phyloP scores from a whole-genome alignment of 2,797 vertebrate genomes.

The Urosaurus nigricauda region DNA sequence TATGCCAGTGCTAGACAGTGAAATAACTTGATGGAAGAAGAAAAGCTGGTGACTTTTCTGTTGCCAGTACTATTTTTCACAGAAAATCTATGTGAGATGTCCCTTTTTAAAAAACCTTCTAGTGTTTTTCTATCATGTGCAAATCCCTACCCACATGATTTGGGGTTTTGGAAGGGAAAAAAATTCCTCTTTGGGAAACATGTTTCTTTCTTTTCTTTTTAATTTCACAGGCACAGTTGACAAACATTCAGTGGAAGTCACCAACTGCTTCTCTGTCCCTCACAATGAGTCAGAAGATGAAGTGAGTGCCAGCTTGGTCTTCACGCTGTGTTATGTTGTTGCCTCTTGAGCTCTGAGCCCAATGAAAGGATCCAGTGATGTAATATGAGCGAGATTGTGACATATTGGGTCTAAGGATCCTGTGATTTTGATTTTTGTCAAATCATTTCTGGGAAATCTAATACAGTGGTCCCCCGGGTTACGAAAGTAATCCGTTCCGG shows the following conservation, averaged over 20 bases:
- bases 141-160: not conserved
- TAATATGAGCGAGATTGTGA: not conserved
- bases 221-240: slow-evolving; percentile 88
- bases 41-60: not conserved
- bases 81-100: not conserved
- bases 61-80: not conserved
- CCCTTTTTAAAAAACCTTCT: not conserved
- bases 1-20: not conserved
- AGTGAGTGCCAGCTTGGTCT: slow-evolving; percentile 76
- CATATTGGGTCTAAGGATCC: not conserved
- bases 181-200: not conserved
- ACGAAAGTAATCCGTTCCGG: too few species aligned
- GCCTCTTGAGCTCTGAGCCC: not conserved
- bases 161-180: not conserved
- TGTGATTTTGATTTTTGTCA: not conserved
- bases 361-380: not conserved
- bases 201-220: not conserved
- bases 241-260: slow-evolving; percentile 96
- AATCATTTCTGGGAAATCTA: not conserved
- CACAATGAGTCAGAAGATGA: slow-evolving; percentile 99
- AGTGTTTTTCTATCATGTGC: not conserved
- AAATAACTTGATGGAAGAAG: not conserved
- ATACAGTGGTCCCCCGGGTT: too few species aligned
- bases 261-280: slow-evolving; percentile 98
- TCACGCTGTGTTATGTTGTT: not conserved